A percentile compares a stretch with the other conserved stretches of the same genome.
Evolutionary conservation across 2,888 invertebrate genomes (phyloP).

Genomic region (Mallateleia sp.): DNA sequence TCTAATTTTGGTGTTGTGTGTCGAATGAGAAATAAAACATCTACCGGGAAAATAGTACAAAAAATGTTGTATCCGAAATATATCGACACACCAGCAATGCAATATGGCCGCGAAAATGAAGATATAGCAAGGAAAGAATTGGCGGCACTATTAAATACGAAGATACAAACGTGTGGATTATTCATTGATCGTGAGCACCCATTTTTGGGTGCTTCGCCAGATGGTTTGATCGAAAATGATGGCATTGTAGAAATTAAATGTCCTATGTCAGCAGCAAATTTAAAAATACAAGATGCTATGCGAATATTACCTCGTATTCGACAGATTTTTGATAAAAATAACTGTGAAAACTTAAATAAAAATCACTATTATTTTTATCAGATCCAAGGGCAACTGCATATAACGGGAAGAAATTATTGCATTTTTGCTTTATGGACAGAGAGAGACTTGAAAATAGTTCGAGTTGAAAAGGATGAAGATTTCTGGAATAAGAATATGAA

Average conservation of each 20-base stretch:
- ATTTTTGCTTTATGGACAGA: conserved; percentile 46
- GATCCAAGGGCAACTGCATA: conserved; percentile 64
- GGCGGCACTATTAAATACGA: neutral
- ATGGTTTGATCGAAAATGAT: conserved; percentile 71
- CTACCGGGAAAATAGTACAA: conserved; percentile 54
- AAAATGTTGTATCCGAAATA: conserved; percentile 55
- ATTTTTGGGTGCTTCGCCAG: conserved; percentile 69
- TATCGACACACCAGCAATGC: conserved; percentile 30
- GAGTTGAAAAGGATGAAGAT: neutral
- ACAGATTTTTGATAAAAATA: conserved; percentile 29
- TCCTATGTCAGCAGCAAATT: conserved; percentile 34
- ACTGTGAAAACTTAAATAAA: conserved; percentile 28
- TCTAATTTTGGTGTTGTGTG: conserved; percentile 71
- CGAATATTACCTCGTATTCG: neutral
- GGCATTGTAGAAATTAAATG: conserved; percentile 75
- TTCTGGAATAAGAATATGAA: too few species aligned
- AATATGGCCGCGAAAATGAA: conserved; percentile 74
- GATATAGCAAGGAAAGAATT: conserved; percentile 40
- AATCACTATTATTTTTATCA: conserved; percentile 57
- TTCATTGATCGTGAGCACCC: conserved; percentile 58
- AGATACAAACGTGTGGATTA: conserved; percentile 55
- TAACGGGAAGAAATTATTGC: conserved; percentile 36
- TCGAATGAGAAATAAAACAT: conserved; percentile 45
- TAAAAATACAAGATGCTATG: conserved; percentile 37
- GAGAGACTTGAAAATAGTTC: conserved; percentile 13